Base-by-base conservation (phyloP, 2,797 vertebrate genomes). In the Propithecus perrieri region DNA sequence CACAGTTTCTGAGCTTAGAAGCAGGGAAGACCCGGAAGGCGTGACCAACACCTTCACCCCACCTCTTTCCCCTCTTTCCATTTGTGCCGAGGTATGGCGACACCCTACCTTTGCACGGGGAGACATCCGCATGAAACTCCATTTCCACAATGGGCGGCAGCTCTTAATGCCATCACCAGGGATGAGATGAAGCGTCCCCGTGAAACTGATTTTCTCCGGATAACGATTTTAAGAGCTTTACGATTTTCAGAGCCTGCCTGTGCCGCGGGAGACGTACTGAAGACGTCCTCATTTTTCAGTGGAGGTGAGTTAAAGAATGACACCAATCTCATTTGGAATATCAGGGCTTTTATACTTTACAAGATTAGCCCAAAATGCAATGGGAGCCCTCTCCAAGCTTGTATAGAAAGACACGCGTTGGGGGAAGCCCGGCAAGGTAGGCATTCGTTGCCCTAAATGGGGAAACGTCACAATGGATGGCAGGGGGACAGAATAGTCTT, bases 371-470 rank as follows among this genome's bases (percentile, higher is more conserved):
- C 24, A 1, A 8, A 48, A 8, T 17, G 18, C 33, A 17, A 1
- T 12, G 3, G 10, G 15, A 24, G 33, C 13, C 61, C 41, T 41
- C 8, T 0, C 0, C 28, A 0, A 1, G 46, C 67, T 30, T 2
- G 15, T 3, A 7, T 1, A 35, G 0, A 33, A 6, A 59, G 17
- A 41, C 7, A 4, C 2, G 8, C 30, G 5, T 8, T 3, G n/a
- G 13, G 38, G 24, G 61, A 11, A 15, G 48, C 48, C 6, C 12
- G 2, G 2, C 1, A 4, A 30, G 0, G 1, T 2, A 6, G 2
- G 0, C 1, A 0, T 1, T 2, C 14, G 0, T 15, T 63, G 61
- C 4, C 50, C 9, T 15, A 26, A 7, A 4, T 0, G 33, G 26
- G 57, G 63, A 20, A 12, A 38, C 4, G 10, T 7, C 30, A 35